Base-by-base conservation (phyloP, 2,797 vertebrate genomes). In the Poliocrania exsul region DNA sequence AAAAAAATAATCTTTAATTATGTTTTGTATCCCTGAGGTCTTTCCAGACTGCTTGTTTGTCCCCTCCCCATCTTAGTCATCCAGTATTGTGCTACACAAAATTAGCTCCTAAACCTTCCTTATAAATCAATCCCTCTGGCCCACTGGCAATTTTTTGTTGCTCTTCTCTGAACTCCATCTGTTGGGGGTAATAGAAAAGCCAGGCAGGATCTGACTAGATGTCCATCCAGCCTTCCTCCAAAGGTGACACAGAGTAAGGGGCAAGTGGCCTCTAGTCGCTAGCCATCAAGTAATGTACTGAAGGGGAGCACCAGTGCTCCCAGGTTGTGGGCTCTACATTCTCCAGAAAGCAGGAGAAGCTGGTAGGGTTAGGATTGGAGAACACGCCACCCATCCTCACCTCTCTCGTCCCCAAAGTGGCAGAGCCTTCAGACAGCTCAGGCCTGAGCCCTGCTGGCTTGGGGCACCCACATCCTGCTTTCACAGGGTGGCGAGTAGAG, bases 101-200 rank as follows among this genome's bases (percentile, higher is more conserved):
- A 95, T 97, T 91, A 96, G 94, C 95, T 97, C 93, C 97, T 96
- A 97, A 96, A 96, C 95, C 97, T 97, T 97, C 84, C 61, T 97
- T 95, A 88, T 87, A 97, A 97, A 97, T 96, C 96, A 97, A 65
- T 97, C 88, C 53, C 74, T 92, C 93, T 90, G 95, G 88, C 95
- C 96, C 86, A 73, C 93, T 93, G 91, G 95, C 92, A 95, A 57
- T 90, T 96, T 92, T 93, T 74, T 81, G 70, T 62, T 84, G 78
- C 53, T 92, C 79, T 95, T 83, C 83, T 94, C 91, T 84, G 71
- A 95, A 94, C 78, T 95, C 75, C 37, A 42, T 90, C 77, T 91
- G 81, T 94, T 82, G 89, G 56, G 35, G 65, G 47, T 70, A 49
- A n/a, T 28, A 84, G 83, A 62, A 90, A 84, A 21, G 6, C 42